Conservation (phyloP, 1,140 invertebrate genomes). For the Ceratitis capitata region DNA sequence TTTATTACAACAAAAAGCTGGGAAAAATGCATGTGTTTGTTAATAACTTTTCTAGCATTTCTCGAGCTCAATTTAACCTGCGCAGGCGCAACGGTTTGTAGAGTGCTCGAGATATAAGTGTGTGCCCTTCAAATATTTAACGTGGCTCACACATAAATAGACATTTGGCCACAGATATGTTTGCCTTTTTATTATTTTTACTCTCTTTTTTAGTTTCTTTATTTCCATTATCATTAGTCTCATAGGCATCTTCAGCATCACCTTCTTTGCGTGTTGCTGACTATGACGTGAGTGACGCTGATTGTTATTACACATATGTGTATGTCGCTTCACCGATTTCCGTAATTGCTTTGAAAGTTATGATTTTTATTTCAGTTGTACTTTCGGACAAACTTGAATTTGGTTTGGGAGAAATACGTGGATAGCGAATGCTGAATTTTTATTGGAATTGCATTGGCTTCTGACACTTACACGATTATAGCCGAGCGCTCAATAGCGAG, state of each 20-base stretch:
- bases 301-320: constrained; percentile 3
- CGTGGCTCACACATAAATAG: neutral
- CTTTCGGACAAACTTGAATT: no score
- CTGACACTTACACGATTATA: no score
- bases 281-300: neutral
- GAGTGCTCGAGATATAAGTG: neutral
- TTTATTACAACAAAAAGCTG: neutral
- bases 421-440: no score
- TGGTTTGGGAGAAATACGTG: no score
- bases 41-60: constrained; percentile 11
- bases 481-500: no score
- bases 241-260: neutral
- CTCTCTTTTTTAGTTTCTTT: neutral
- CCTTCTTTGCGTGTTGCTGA: neutral
- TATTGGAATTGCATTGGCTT: no score
- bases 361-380: neutral
- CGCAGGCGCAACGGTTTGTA: constrained; percentile 54
- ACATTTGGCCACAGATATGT: neutral
- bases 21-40: neutral
- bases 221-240: neutral
- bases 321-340: neutral
- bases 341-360: constrained; percentile 28
- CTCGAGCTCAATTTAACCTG: constrained; percentile 55
- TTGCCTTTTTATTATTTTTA: neutral
- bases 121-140: neutral